Evolutionary conservation across 2,888 invertebrate genomes (phyloP).

Genomic region (Drosophila lutescens): DNA sequence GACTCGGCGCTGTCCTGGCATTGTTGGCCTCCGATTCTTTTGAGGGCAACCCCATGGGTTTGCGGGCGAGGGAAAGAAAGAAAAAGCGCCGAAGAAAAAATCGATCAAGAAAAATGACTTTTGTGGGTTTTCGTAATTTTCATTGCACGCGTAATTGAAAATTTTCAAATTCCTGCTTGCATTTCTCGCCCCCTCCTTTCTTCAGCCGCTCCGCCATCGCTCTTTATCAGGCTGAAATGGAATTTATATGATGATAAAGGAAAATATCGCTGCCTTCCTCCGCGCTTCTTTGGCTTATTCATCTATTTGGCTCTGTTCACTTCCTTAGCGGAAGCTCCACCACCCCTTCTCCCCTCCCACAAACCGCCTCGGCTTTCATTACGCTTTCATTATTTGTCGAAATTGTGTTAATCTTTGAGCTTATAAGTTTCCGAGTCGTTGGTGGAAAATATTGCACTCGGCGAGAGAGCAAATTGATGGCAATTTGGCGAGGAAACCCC

Average conservation of each 20-base stretch:
- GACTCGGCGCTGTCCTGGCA: constrained; percentile 38
- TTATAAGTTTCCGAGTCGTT: constrained; percentile 33
- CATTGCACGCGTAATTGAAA: constrained; percentile 82
- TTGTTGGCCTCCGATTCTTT: constrained; percentile 70
- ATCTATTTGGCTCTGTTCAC: constrained; percentile 14
- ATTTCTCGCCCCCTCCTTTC: constrained; percentile 48
- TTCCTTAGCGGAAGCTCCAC: constrained; percentile 18
- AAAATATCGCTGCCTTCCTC: constrained; percentile 51
- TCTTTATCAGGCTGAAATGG: constrained; percentile 63
- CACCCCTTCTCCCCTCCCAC: background rate
- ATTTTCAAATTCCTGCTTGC: constrained; percentile 81
- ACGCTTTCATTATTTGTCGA: constrained; percentile 74
- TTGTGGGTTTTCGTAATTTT: constrained; percentile 81
- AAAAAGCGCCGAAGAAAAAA: constrained; percentile 54
- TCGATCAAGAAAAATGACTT: constrained; percentile 82
- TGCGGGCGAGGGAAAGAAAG: constrained; percentile 2
- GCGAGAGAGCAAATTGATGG: constrained; percentile 53
- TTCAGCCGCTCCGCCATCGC: background rate
- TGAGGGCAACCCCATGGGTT: constrained; percentile 47
- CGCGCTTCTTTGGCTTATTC: constrained; percentile 12
- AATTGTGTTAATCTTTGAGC: constrained; percentile 75
- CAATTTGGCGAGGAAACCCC: constrained; percentile 44
- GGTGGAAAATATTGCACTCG: constrained; percentile 47
- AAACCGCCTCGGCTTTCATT: constrained; percentile 52
- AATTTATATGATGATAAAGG: constrained; percentile 76